Evolutionary conservation across 1,140 invertebrate species (phyloP).

Genomic region (Bombus soroeensis): DNA sequence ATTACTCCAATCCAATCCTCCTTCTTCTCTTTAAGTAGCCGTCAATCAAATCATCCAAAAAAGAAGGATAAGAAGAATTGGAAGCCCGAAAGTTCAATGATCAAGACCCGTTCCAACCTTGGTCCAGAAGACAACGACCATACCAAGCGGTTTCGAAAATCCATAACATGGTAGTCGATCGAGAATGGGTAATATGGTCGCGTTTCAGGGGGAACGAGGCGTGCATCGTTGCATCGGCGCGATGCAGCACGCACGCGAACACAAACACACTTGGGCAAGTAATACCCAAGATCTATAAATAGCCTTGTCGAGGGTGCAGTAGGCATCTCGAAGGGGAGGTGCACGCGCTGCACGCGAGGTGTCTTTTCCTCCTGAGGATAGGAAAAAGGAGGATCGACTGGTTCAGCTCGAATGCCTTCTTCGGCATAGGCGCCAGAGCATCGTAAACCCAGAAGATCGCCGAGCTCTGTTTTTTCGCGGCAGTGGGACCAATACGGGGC

Average conservation of each 20-base stretch:
- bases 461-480: neutral
- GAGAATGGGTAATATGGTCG: slow-evolving; percentile 2
- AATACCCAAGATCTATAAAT: slow-evolving; percentile 79
- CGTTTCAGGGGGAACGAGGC: slow-evolving; percentile 37
- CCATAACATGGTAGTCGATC: neutral
- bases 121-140: neutral
- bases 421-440: slow-evolving; percentile 60
- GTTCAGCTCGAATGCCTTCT: slow-evolving; percentile 72
- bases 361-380: slow-evolving; percentile 59
- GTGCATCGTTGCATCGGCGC: slow-evolving; percentile 38
- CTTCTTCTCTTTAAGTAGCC: neutral
- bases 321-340: slow-evolving; percentile 52
- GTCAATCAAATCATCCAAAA: neutral
- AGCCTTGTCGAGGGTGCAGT: slow-evolving; percentile 61
- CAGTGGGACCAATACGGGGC: neutral
- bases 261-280: slow-evolving; percentile 66
- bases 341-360: slow-evolving; percentile 69
- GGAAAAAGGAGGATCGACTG: slow-evolving; percentile 59
- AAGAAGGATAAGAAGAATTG: too few relatives aligned
- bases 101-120: neutral
- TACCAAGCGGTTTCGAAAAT: neutral
- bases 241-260: slow-evolving; percentile 28
- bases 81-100: neutral
- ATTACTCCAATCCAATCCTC: neutral
- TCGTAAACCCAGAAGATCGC: slow-evolving; percentile 19